These are phyloP conservation scores for Sinhomidia bicolor DNA, from an alignment of 2,888 invertebrate genomes.

Conservation along the genomic window DNA sequence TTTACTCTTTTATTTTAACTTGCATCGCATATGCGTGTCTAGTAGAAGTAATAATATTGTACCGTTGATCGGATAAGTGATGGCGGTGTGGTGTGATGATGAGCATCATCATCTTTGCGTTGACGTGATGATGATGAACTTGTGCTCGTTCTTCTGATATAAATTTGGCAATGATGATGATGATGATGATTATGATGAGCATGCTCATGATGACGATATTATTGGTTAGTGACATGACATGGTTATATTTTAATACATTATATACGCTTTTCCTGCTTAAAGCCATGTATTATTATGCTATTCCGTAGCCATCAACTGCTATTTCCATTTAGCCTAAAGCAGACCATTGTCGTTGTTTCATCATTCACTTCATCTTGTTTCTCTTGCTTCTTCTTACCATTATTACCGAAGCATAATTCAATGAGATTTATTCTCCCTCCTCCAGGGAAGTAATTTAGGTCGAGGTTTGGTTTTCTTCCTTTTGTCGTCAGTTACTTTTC, in stretches of 20 bases:
- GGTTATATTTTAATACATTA: not conserved
- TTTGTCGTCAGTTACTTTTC: slow-evolving; percentile 1
- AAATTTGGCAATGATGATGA: not conserved
- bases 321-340: not conserved
- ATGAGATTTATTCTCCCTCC: slow-evolving; percentile 28
- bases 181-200: not conserved
- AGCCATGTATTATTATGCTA: not conserved
- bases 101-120: too few species aligned
- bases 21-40: not conserved
- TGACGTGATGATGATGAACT: slow-evolving; percentile 32
- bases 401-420: slow-evolving; percentile 44
- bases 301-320: not conserved
- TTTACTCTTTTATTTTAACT: not conserved
- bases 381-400: not conserved
- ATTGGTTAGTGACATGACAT: slow-evolving; percentile 28
- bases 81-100: not conserved
- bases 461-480: slow-evolving; percentile 34
- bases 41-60: not conserved
- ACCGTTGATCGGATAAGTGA: not conserved
- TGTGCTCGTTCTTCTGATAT: not conserved
- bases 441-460: slow-evolving; percentile 37
- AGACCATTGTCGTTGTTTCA: not conserved
- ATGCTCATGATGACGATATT: not conserved
- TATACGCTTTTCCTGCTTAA: not conserved
- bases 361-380: not conserved